Percentiles rank a stretch among this genome's conserved stretches.
Conservation (phyloP, 2,888 invertebrate genomes). For the Drosophila leonis region DNA sequence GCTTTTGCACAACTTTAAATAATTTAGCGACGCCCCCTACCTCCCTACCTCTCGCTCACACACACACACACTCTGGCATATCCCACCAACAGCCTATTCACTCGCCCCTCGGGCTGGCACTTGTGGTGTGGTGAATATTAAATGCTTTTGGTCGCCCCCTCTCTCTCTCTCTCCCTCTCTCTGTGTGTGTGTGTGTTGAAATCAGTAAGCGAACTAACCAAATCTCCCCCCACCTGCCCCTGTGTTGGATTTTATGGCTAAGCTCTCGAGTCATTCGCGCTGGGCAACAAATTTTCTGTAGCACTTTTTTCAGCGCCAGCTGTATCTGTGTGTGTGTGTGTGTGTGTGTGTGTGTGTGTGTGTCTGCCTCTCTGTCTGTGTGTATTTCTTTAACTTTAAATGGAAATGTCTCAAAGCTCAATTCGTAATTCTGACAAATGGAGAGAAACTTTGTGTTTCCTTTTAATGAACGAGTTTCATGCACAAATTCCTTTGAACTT, state of each 20-base stretch:
- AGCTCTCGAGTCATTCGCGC: conserved; percentile 37
- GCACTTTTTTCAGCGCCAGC: conserved; percentile 68
- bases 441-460: conserved; percentile 18
- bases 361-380: conserved; percentile 2
- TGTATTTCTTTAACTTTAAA: conserved; percentile 25
- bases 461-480: background rate
- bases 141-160: conserved; percentile 42
- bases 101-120: conserved; percentile 16
- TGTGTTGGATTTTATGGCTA: conserved; percentile 41
- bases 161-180: background rate
- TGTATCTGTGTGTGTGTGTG: conserved; percentile 1
- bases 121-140: conserved; percentile 73
- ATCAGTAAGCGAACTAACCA: conserved; percentile 32
- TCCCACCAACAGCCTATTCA: background rate
- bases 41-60: background rate
- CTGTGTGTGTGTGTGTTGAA: conserved; percentile 52
- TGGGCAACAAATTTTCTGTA: conserved; percentile 54
- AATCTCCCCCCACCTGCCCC: background rate
- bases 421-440: conserved; percentile 51
- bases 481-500: background rate
- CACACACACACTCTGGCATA: background rate
- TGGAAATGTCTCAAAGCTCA: conserved; percentile 44
- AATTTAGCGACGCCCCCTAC: conserved; percentile 50
- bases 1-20: conserved; percentile 70
- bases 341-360: conserved; percentile 16